phyloP scores from a whole-genome alignment of 2,888 invertebrate genomes.

The Agrilus mali region DNA sequence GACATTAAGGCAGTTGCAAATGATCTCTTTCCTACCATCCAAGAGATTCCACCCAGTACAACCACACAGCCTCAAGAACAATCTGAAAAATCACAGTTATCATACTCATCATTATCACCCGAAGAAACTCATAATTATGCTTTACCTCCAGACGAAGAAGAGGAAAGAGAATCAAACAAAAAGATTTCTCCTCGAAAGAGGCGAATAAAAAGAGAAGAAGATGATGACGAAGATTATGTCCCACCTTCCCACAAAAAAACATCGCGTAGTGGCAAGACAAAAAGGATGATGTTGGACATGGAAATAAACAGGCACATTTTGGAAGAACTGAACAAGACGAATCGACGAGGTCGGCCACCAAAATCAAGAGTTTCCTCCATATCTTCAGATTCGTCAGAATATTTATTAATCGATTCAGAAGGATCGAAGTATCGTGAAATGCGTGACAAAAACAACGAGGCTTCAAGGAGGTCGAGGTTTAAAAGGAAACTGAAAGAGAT shows the following conservation, averaged over 20 bases:
- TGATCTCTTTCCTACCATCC: not conserved
- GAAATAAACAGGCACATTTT: constrained; percentile 15
- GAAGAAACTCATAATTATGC: too few species aligned
- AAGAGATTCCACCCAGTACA: too few species aligned
- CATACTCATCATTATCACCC: too few species aligned
- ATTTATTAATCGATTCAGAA: constrained; percentile 23
- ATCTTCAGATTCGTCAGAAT: constrained; percentile 28
- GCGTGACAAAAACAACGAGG: constrained; percentile 67
- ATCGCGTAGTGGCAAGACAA: constrained; percentile 4
- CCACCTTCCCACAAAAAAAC: constrained; percentile 17
- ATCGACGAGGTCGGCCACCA: constrained; percentile 42
- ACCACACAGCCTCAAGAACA: too few species aligned
- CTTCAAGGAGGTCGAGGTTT: constrained; percentile 59
- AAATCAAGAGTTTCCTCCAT: constrained; percentile 37
- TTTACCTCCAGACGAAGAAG: too few species aligned
- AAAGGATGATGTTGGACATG: constrained; percentile 10
- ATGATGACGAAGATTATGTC: constrained; percentile 27
- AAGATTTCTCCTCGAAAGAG: constrained; percentile 4
- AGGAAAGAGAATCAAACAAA: too few species aligned
- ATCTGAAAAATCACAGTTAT: too few species aligned
- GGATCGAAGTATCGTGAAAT: constrained; percentile 52
- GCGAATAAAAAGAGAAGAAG: constrained; percentile 14
- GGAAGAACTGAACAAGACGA: constrained; percentile 15
- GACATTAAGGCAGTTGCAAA: constrained; percentile 5
- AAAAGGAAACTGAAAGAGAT: constrained; percentile 51